Evolutionary conservation across 2,113 vertebrate genomes (phyloP).

Genomic region (Empidonax alnorum): DNA sequence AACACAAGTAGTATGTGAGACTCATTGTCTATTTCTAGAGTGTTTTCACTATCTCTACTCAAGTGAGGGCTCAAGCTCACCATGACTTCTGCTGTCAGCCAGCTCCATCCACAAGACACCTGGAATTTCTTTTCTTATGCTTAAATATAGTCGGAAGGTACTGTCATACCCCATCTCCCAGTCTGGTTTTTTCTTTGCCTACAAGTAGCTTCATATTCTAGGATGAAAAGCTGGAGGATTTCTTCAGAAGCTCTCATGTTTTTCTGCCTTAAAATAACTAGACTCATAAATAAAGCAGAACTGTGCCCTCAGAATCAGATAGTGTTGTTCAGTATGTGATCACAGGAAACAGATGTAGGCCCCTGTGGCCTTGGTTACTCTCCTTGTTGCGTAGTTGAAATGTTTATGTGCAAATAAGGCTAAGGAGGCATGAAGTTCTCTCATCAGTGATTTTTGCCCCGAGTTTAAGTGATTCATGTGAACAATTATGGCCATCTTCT

Average conservation of each 20-base stretch:
- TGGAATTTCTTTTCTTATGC: background rate
- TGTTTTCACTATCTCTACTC: background rate
- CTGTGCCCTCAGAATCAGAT: background rate
- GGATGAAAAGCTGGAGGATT: constrained; percentile 16
- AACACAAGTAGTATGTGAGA: background rate
- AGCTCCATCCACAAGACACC: fast-evolving
- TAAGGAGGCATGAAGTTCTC: background rate
- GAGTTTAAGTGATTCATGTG: background rate
- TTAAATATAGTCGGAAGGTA: background rate
- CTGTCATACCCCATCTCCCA: background rate
- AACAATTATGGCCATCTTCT: background rate
- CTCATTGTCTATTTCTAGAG: background rate
- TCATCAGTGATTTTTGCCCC: background rate
- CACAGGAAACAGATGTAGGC: background rate
- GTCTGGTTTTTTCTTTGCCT: background rate
- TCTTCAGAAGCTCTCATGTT: constrained; percentile 12
- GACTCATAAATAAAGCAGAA: constrained; percentile 23
- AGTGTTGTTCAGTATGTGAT: background rate
- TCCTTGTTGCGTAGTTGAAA: background rate
- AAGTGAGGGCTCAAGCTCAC: background rate
- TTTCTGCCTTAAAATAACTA: constrained; percentile 28
- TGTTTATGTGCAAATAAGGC: background rate
- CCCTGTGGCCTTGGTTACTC: background rate
- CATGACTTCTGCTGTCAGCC: background rate
- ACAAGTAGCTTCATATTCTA: background rate